Base-by-base conservation (phyloP, 2,888 invertebrate species). In the Pandemis cinnamomeana region DNA sequence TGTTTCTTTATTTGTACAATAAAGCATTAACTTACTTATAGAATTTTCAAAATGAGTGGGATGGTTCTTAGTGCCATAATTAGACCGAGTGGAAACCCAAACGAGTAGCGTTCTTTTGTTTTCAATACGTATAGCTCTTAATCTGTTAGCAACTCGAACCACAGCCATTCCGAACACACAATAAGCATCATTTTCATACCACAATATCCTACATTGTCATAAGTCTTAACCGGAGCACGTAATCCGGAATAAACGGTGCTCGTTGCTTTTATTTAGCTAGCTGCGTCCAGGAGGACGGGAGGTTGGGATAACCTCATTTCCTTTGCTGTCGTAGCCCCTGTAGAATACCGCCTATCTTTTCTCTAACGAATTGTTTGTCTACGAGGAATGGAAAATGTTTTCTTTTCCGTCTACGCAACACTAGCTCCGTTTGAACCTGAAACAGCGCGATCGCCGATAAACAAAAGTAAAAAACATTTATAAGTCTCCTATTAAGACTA, bases 291-390 rank as follows among this genome's bases (percentile, higher is more conserved):
- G 77, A 79, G 76, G 77, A 72, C 42, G 64, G 68, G 72, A 67
- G 72, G 67, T 68, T 68, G 58, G 64, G 82, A 86, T 87, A 87
- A 87, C 83, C 83, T 85, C 79, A 82, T 89, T 89, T 87, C 83
- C 85, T 80, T 62, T 71, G 77, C 78, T 79, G 79, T 71, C 72
- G 69, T 36, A 51, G 60, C 62, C 61, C 66, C 53, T 27, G 69
- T 66, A 69, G 64, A 69, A 60, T 46, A 70, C 58, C 60, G 69
- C 60, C 67, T 73, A 73, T 69, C 58, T 67, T 53, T 44, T 55
- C 70, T 71, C 5, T 61, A 67, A 27, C 55, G 51, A 53, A 72
- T 61, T 67, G 67, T 73, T 73, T 73, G 69, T 58, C 64, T 73
- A 60, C 51, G 36, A 61, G 61, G 58, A 69, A 70, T 55, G 62